Conservation (phyloP, 2,113 vertebrate species). For the Mastomys natalensis region DNA sequence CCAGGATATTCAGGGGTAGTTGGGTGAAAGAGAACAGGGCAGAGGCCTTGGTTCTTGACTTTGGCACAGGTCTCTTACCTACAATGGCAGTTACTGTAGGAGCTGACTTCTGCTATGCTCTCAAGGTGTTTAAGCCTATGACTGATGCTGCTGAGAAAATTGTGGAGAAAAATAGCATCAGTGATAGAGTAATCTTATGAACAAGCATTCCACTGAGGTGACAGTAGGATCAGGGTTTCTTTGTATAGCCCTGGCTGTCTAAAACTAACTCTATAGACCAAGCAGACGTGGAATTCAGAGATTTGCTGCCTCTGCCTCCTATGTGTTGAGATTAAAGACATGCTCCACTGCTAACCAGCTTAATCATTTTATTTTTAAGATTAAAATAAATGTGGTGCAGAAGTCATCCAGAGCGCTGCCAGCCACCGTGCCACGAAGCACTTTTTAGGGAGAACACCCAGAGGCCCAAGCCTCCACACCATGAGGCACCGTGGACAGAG, state of each 20-base stretch:
- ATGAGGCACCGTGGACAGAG: background rate
- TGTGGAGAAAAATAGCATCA: slow-evolving; percentile 93
- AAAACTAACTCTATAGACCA: background rate
- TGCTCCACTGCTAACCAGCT: background rate
- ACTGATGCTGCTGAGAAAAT: slow-evolving; percentile 93
- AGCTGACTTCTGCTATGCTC: slow-evolving; percentile 95
- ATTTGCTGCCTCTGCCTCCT: background rate
- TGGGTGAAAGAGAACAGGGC: slow-evolving; percentile 91
- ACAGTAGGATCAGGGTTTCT: slow-evolving; percentile 91
- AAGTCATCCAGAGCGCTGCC: background rate
- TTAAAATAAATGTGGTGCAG: background rate
- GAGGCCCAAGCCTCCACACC: background rate
- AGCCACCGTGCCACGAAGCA: background rate
- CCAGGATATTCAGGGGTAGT: slow-evolving; percentile 89
- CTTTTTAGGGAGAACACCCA: background rate
- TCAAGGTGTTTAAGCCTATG: slow-evolving; percentile 98
- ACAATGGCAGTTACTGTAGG: slow-evolving; percentile 97
- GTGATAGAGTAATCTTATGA: slow-evolving; percentile 95
- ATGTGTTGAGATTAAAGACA: background rate
- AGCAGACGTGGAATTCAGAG: background rate
- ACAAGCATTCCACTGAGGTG: slow-evolving; percentile 97
- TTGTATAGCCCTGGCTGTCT: background rate
- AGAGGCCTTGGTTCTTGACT: slow-evolving; percentile 94
- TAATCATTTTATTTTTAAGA: background rate
- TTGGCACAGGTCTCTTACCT: slow-evolving; percentile 96